Base-by-base conservation (phyloP, 2,888 invertebrate genomes). In the Troides oblongomaculatus region DNA sequence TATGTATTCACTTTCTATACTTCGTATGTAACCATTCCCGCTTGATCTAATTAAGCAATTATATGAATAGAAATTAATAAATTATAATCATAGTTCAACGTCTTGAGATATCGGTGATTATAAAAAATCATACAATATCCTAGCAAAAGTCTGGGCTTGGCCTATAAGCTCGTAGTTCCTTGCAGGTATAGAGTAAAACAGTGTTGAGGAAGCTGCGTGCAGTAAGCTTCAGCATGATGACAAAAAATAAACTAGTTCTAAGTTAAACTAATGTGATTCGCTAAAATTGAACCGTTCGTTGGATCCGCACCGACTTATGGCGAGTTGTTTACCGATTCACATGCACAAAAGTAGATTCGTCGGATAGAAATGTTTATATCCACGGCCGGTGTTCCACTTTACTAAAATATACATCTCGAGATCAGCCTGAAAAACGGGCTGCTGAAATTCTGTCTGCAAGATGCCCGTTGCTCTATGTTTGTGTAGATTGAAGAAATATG, bases 371-470 rank as follows among this genome's bases (percentile, higher is more conserved):
- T 88, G 87, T 88, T 88, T 87, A 88, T 80, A 83, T 78, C 74
- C 77, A 75, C 79, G 79, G 76, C 74, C 75, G 71, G 70, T 75
- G 86, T 73, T 84, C 89, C 82, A 89, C 84, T 85, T 88, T 84
- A 87, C 88, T 70, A 80, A 88, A 86, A 87, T 87, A 89, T 78
- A 80, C 83, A 80, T 77, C 76, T 78, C 76, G 79, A 81, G 80
- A 84, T 83, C 78, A 79, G 79, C 72, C 80, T 84, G 84, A 88
- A 88, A 88, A 89, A 88, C 86, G 81, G 78, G 79, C 85, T 87
- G 89, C 76, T 84, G 87, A 88, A 88, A 86, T 76, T 76, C 79
- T 73, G 81, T 80, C 78, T 79, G 81, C 89, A 86, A 76, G 75
- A 80, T 73, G 74, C 71, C 73, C 71, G 73, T 75, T 81, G 30